phyloP scores from a whole-genome alignment of 2,113 vertebrate species.

The Leptobrachium leishanense region DNA sequence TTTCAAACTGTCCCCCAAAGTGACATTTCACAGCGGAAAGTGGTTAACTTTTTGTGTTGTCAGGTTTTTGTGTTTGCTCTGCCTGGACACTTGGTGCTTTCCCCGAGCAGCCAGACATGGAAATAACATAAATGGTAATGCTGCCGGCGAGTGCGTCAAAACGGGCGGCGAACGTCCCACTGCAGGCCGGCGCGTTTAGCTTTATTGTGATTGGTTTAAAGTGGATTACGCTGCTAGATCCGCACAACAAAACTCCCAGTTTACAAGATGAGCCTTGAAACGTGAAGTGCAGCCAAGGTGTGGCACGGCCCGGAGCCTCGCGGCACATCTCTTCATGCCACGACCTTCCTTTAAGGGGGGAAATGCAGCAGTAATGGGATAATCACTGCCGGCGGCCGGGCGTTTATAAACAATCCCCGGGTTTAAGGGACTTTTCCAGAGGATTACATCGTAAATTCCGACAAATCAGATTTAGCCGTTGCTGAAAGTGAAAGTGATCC shows the following conservation, averaged over 20 bases:
- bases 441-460: slow-evolving; percentile 86
- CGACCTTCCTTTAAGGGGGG: slow-evolving; percentile 4
- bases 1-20: no score
- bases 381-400: slow-evolving; percentile 60
- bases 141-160: no score
- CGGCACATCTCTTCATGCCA: not conserved
- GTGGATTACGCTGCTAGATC: slow-evolving; percentile 6
- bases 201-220: slow-evolving; percentile 9
- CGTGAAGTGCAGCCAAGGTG: not conserved
- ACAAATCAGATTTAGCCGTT: slow-evolving; percentile 85
- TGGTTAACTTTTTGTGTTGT: no score
- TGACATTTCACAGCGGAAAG: no score
- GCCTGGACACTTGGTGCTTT: no score
- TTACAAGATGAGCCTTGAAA: slow-evolving; percentile 1
- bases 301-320: not conserved
- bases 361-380: not conserved
- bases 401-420: slow-evolving; percentile 75
- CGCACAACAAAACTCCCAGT: not conserved
- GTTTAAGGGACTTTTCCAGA: slow-evolving; percentile 70
- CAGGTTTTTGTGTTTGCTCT: no score
- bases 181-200: no score
- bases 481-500: slow-evolving; percentile 85
- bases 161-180: no score
- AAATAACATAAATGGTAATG: no score
- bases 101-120: no score